Evolutionary conservation across 2,113 vertebrate species (phyloP).

Genomic region (Crypturellus undulatus): DNA sequence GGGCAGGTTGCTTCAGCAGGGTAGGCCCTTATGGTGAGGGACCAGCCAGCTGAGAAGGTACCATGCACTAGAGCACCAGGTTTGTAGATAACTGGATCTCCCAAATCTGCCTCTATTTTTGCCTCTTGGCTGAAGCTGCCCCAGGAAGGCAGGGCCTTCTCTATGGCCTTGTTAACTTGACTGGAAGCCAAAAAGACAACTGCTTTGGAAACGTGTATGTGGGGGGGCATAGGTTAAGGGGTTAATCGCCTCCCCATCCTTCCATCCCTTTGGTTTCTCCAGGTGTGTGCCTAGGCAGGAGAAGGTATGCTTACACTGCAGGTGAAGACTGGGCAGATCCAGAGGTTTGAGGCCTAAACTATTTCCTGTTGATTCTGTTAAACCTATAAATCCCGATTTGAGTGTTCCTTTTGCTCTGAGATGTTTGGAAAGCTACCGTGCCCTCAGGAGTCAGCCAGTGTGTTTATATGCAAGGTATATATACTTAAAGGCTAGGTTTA

Average conservation of each 20-base stretch:
- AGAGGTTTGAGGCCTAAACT: neutral
- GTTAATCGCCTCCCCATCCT: neutral
- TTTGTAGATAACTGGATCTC: neutral
- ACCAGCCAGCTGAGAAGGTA: neutral
- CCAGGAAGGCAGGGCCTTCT: neutral
- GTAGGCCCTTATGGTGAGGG: neutral
- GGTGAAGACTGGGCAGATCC: neutral
- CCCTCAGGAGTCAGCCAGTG: neutral
- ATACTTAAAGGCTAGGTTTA: neutral
- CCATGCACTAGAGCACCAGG: neutral
- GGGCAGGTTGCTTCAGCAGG: neutral
- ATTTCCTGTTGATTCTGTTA: conserved; percentile 14
- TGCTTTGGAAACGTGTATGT: neutral
- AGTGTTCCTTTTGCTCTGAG: neutral
- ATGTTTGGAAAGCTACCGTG: neutral
- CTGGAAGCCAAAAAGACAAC: neutral
- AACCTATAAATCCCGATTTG: neutral
- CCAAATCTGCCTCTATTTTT: neutral
- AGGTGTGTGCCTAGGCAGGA: neutral
- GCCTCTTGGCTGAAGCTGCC: neutral
- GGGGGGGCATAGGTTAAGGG: neutral
- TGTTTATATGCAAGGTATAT: neutral
- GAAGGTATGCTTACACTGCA: neutral
- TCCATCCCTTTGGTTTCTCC: neutral
- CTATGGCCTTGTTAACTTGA: accelerated